phyloP scores from a whole-genome alignment of 1,140 invertebrate genomes.

The Drosophila mayri region DNA sequence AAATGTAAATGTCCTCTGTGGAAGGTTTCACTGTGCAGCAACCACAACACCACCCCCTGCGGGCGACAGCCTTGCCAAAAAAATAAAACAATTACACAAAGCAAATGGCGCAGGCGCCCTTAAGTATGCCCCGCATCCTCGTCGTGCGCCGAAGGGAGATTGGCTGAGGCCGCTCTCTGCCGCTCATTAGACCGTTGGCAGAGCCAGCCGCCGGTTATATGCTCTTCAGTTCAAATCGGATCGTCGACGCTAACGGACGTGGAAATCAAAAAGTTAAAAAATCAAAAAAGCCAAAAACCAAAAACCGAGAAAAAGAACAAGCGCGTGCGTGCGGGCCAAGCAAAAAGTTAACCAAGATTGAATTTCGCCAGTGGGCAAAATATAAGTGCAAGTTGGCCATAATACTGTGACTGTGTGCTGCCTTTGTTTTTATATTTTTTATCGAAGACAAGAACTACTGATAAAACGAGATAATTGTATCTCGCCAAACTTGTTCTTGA shows the following conservation, averaged over 20 bases:
- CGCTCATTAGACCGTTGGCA: neutral
- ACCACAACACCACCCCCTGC: conserved; percentile 11
- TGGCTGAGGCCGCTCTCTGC: neutral
- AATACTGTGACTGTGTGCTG: neutral
- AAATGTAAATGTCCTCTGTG: no score
- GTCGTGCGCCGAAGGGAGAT: conserved; percentile 7
- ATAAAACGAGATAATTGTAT: conserved; percentile 51
- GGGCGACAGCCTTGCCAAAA: conserved; percentile 32
- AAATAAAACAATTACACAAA: conserved; percentile 41
- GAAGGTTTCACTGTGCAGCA: conserved; percentile 1
- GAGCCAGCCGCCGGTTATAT: conserved; percentile 10
- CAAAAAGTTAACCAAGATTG: conserved; percentile 32
- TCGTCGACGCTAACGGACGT: conserved; percentile 52
- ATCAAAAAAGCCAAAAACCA: neutral
- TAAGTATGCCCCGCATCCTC: conserved; percentile 39
- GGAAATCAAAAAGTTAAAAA: neutral
- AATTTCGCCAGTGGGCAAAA: conserved; percentile 22
- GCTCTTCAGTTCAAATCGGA: conserved; percentile 32
- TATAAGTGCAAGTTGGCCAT: conserved; percentile 36
- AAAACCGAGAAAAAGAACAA: conserved; percentile 3
- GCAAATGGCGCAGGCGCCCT: conserved; percentile 58
- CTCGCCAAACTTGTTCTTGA: conserved; percentile 47
- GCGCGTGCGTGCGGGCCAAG: conserved; percentile 63
- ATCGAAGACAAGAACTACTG: conserved; percentile 48
- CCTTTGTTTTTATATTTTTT: conserved; percentile 8